Base-by-base conservation (phyloP, 1,140 invertebrate genomes). In the Anadara kagoshimensis region DNA sequence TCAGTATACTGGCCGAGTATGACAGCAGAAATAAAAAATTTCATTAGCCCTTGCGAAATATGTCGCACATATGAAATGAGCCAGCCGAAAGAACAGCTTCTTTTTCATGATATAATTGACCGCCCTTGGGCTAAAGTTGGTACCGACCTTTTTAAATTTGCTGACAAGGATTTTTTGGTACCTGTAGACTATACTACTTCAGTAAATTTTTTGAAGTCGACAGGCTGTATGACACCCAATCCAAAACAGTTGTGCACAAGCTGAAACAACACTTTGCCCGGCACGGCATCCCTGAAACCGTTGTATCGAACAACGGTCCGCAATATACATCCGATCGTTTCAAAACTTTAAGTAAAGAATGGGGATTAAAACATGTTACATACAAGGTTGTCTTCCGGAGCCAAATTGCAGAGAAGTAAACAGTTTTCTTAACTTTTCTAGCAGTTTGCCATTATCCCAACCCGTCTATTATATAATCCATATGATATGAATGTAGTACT, bases 181-280 rank as follows among this genome's bases (percentile, higher is more conserved):
- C 61, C 71, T 20, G 67, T 73, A 51, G 75, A 83, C 45, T 73
- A 51, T 73, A 83, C 45, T 81, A 76, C 29, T 79, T 73, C 24
- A 71, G 57, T 36, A n/a, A 61, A 43, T 77, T 49, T 49, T 78
- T 81, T 69, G 75, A 79, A 64, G 49, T 81, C 24, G 69, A 65
- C 10, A 12, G 62, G 18, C 59, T 82, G 12, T n/a, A 8, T 1
- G 49, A 41, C 24, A 73, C 68, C 12, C 61, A 49, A 36, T 56
- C 58, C 26, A n/a, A 24, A 8, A 8, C 72, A 10, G 63, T 75
- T 14, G 78, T 76, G n/a, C 57, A 61, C 10, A 69, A 78, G 24
- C 68, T 77, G 3, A 76, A 78, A 18, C 29, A 36, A 18, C 36
- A 59, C 47, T 76, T 80, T 53, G 53, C 69, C 7, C 44, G 71